Conservation (phyloP, 2,888 invertebrate species). For the Phaonia tiefii region DNA sequence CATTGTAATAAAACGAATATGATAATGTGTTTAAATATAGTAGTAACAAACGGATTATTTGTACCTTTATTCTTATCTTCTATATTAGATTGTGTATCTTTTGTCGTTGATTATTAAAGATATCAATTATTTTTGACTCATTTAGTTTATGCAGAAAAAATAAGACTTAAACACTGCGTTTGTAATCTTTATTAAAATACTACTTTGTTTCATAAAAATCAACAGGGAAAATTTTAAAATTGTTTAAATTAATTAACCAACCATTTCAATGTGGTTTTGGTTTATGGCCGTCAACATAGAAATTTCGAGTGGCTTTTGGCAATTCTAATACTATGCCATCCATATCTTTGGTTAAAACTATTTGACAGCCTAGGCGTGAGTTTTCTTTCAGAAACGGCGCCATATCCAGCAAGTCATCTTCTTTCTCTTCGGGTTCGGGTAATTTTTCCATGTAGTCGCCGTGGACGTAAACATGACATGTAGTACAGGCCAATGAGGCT, state of each 20-base stretch:
- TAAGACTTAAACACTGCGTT: too few relatives aligned
- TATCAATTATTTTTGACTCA: too few relatives aligned
- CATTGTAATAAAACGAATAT: constrained; percentile 13
- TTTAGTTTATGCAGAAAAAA: too few relatives aligned
- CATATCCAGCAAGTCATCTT: constrained; percentile 98
- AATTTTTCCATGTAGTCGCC: constrained; percentile 87
- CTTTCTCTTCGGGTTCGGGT: constrained; percentile 91
- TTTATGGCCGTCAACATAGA: constrained; percentile 98
- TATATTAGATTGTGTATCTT: too few relatives aligned
- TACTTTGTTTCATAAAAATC: constrained; percentile 18
- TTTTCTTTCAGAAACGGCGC: constrained; percentile 97
- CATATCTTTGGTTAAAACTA: constrained; percentile 91
- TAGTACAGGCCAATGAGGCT: constrained; percentile 98
- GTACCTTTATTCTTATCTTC: too few relatives aligned
- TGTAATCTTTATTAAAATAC: constrained; percentile 22
- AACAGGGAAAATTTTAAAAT: constrained; percentile 9
- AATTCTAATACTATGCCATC: constrained; percentile 91
- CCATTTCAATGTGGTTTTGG: constrained; percentile 91
- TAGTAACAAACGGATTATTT: too few relatives aligned
- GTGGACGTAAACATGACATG: constrained; percentile 97
- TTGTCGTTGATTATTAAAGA: too few relatives aligned
- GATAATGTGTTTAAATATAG: constrained; percentile 12
- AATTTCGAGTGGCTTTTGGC: constrained; percentile 95
- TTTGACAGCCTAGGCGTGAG: constrained; percentile 97
- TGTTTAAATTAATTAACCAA: constrained; percentile 41